Evolutionary conservation across 2,113 vertebrate species (phyloP).

Genomic region (Ceyx melanurus): DNA sequence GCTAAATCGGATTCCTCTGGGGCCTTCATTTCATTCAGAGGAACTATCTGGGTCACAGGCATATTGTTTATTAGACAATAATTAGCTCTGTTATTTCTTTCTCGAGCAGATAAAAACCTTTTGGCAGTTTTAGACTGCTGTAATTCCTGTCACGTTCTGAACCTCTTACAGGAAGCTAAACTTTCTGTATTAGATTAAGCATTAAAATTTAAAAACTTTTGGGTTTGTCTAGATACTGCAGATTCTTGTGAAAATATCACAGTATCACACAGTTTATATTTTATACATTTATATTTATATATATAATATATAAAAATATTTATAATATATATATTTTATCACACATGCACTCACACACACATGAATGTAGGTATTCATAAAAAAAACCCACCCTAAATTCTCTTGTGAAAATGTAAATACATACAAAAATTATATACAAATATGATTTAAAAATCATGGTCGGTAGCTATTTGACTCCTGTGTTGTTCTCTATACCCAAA

Average conservation of each 20-base stretch:
- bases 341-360: fast-evolving
- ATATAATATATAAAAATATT: no score
- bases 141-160: constrained; percentile 9
- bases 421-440: no score
- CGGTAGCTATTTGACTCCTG: fast-evolving
- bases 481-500: background rate
- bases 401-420: background rate
- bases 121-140: background rate
- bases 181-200: background rate
- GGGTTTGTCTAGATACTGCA: background rate
- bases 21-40: background rate
- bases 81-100: constrained; percentile 4
- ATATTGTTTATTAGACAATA: constrained; percentile 48
- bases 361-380: background rate
- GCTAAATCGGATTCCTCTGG: background rate
- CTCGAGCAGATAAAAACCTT: constrained; percentile 40
- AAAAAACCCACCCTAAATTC: background rate
- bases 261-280: no score
- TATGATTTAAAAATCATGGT: background rate
- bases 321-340: no score
- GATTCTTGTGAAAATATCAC: background rate
- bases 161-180: constrained; percentile 21
- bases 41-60: background rate
- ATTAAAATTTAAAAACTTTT: constrained; percentile 16
- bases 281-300: no score